phyloP scores from a whole-genome alignment of 2,888 invertebrate genomes.

The Tiliacea aurago region DNA sequence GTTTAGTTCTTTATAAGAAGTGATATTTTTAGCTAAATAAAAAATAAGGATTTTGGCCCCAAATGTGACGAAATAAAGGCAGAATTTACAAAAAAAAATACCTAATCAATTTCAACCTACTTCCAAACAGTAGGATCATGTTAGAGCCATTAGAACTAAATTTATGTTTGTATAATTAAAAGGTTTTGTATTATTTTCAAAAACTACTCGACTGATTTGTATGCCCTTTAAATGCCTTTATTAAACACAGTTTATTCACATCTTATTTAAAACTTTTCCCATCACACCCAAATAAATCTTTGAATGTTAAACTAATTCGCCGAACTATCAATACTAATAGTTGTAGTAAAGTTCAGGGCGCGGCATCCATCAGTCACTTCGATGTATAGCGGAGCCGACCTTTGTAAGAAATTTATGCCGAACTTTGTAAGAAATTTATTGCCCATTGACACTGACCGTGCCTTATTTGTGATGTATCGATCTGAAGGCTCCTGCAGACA shows the following conservation, averaged over 20 bases:
- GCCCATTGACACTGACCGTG: constrained; percentile 48
- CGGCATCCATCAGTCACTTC: constrained; percentile 45
- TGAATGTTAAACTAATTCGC: background rate
- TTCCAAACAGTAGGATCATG: background rate
- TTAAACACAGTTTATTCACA: background rate
- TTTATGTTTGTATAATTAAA: background rate
- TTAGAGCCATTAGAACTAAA: too few relatives aligned
- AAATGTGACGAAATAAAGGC: background rate
- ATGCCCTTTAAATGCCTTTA: background rate
- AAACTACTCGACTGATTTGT: background rate
- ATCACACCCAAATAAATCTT: background rate
- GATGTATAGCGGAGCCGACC: constrained; percentile 45
- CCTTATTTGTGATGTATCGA: constrained; percentile 38
- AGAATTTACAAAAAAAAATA: background rate
- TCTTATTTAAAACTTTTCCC: background rate
- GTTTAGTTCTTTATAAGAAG: background rate
- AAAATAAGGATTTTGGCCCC: background rate
- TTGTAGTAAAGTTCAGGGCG: constrained; percentile 35
- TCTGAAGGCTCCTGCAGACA: background rate
- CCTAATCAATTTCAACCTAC: background rate
- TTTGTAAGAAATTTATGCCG: constrained; percentile 46
- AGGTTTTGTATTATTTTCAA: too few relatives aligned
- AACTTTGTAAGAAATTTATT: constrained; percentile 53
- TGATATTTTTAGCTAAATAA: too few relatives aligned
- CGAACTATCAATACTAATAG: constrained; percentile 19